Conservation (phyloP, 2,113 vertebrate genomes). For the Coracopsis vasa region DNA sequence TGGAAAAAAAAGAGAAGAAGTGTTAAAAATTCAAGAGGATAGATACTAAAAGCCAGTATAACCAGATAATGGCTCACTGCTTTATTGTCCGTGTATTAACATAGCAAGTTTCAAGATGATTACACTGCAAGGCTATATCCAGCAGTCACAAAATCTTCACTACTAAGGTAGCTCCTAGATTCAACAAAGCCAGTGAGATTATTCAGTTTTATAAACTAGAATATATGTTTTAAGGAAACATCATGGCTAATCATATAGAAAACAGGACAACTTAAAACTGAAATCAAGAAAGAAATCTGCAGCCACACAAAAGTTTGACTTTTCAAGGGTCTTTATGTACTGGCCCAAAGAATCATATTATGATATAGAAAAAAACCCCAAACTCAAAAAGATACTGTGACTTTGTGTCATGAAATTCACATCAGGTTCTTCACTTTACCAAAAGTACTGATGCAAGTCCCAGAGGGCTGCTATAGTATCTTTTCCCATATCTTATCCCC, state of each 20-base stretch:
- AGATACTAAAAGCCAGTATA: not conserved
- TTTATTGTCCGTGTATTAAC: not conserved
- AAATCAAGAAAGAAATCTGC: not conserved
- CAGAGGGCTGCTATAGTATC: not conserved
- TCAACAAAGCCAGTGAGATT: not conserved
- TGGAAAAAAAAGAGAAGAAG: not conserved
- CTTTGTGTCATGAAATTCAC: not conserved
- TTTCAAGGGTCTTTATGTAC: not conserved
- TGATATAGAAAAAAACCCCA: rapidly evolving
- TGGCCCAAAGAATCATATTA: not conserved
- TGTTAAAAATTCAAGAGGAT: not conserved
- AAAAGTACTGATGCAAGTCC: not conserved
- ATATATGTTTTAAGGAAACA: not conserved
- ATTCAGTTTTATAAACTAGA: not conserved
- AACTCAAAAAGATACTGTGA: not conserved
- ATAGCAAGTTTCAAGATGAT: not conserved
- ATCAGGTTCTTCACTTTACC: not conserved
- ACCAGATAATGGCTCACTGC: not conserved
- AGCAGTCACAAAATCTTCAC: not conserved
- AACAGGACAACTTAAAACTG: not conserved
- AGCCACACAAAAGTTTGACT: not conserved
- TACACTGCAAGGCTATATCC: not conserved
- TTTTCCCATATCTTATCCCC: not conserved
- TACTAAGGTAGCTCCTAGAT: not conserved
- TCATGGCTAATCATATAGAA: rapidly evolving